Base-by-base conservation (phyloP, 2,888 invertebrate species). In the Pelosia muscerda region DNA sequence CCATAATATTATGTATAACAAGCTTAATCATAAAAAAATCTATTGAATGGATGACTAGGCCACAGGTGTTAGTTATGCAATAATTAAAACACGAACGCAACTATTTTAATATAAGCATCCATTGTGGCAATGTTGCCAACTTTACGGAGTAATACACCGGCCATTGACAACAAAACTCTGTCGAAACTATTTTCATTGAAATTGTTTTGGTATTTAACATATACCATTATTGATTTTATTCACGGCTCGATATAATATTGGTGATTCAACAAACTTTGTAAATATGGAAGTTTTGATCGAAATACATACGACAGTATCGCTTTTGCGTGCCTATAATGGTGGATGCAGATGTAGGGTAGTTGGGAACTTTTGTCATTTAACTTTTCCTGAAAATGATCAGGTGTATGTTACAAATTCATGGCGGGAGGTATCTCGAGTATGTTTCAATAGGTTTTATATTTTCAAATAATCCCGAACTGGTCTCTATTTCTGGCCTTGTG, bases 41-140 rank as follows among this genome's bases (percentile, higher is more conserved):
- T 66, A 74, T 79, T 78, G 71, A 80, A 75, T 77, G 75, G 85
- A 84, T 85, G 87, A 86, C 81, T 85, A 68, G 75, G 65, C 71
- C 78, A 75, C 88, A 88, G 88, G 88, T 88, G 88, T 77, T 70
- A 73, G 77, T 86, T 86, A 82, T 81, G 84, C 75, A 86, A 87
- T 86, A 78, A 74, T 78, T 78, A 77, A 83, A 86, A 82, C 74
- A 71, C 70, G 79, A 77, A 79, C 75, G 72, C 76, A 81, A 90
- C 87, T 91, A 91, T 91, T 91, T 88, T 90, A 91, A 91, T 92
- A 92, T 87, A 88, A 86, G 84, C 88, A 79, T 74, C 85, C 85
- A 89, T 88, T 89, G 90, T 88, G 74, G 71, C 75, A 69, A 68
- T 61, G 65, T 63, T 70, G 61, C 76, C 79, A 77, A 75, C 73